Conservation (phyloP, 2,797 vertebrate species). For the Anomalospiza imberbis region DNA sequence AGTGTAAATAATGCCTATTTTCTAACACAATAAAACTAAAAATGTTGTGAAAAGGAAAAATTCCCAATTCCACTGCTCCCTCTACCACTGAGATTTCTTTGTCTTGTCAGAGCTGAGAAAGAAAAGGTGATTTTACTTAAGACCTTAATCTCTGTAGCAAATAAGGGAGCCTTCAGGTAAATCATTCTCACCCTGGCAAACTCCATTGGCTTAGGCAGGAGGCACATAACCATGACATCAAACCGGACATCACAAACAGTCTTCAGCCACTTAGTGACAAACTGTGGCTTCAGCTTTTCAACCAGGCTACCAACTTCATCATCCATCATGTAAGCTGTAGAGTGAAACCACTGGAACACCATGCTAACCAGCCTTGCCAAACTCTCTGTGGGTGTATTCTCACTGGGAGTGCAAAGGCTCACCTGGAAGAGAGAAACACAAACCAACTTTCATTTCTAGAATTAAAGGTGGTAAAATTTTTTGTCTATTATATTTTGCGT, state of each 20-base stretch:
- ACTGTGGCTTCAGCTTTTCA: conserved; percentile 97
- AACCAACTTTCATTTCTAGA: not conserved
- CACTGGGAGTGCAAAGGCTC: conserved; percentile 96
- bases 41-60: not conserved
- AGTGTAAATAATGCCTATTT: not conserved
- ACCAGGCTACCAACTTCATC: conserved; percentile 98
- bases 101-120: not conserved
- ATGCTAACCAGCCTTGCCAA: conserved; percentile 96
- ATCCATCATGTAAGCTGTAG: conserved; percentile 99
- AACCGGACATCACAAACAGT: conserved; percentile 97
- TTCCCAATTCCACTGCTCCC: not conserved
- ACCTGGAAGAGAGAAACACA: conserved; percentile 77
- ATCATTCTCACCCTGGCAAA: conserved; percentile 89
- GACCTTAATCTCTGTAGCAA: not conserved
- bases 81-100: not conserved
- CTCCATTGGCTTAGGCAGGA: conserved; percentile 97
- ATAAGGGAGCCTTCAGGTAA: not conserved
- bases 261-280: conserved; percentile 99
- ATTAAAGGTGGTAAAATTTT: not conserved
- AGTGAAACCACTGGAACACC: conserved; percentile 99
- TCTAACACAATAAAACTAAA: not conserved
- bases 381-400: conserved; percentile 97
- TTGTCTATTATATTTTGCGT: not conserved
- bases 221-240: conserved; percentile 99
- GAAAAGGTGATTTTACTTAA: not conserved